Conservation (phyloP, 2,113 vertebrate species). For the Haemorhous mexicanus region DNA sequence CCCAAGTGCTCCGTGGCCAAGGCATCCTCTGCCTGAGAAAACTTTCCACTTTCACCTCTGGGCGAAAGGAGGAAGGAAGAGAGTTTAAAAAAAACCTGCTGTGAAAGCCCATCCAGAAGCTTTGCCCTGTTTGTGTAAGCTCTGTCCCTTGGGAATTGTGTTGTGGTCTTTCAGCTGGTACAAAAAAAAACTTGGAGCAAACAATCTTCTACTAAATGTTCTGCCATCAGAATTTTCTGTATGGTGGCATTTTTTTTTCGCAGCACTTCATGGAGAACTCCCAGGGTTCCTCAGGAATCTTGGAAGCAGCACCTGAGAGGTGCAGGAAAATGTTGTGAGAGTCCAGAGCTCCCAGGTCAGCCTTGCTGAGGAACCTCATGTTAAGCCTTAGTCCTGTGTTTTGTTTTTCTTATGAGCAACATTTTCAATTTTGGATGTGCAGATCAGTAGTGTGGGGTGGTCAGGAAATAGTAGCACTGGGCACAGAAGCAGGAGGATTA, state of each 20-base stretch:
- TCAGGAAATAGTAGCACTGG: neutral
- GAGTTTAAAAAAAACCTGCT: neutral
- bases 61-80: neutral
- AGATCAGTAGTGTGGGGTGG: neutral
- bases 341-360: neutral
- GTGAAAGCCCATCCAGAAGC: neutral
- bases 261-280: fast-evolving
- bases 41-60: constrained; percentile 13
- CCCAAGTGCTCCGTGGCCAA: neutral
- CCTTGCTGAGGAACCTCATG: neutral
- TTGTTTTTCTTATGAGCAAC: fast-evolving
- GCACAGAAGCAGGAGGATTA: neutral
- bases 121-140: neutral
- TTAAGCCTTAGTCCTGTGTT: neutral
- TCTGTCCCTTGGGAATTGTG: neutral
- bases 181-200: neutral
- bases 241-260: fast-evolving
- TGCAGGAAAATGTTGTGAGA: neutral
- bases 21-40: neutral
- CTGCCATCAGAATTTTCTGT: neutral
- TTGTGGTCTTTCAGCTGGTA: neutral
- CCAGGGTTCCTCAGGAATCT: neutral
- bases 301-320: neutral
- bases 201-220: neutral
- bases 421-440: neutral